A percentile compares a stretch with the other conserved stretches of the same genome.
Conservation (phyloP, 2,113 vertebrate genomes). For the Erpornis zantholeuca region DNA sequence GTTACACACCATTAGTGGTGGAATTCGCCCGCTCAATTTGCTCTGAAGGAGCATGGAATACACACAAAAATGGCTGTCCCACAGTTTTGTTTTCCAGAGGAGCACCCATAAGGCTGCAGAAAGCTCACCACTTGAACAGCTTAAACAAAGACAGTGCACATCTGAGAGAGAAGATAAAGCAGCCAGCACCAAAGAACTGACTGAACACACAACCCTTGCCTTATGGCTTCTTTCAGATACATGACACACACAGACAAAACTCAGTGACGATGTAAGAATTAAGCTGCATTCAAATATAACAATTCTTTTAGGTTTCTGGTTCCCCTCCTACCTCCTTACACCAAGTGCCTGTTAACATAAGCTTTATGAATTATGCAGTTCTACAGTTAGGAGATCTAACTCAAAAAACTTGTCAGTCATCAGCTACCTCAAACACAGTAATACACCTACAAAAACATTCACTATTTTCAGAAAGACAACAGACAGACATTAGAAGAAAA, state of each 20-base stretch:
- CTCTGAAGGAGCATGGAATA: neutral
- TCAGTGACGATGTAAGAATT: neutral
- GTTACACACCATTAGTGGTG: conserved; percentile 38
- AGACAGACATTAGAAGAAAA: neutral
- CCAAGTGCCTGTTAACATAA: neutral
- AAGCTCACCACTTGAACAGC: neutral
- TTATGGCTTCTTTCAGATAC: neutral
- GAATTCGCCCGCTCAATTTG: neutral
- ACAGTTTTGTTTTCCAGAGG: neutral
- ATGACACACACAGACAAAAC: neutral
- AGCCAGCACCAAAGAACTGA: neutral
- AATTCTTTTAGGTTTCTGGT: neutral
- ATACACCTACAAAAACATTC: neutral
- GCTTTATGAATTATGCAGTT: neutral
- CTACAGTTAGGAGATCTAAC: neutral
- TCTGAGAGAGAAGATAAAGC: neutral
- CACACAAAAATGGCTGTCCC: neutral
- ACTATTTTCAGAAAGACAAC: neutral
- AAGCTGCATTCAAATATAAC: neutral
- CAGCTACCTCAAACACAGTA: neutral
- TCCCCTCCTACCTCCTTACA: neutral
- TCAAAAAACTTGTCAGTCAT: neutral
- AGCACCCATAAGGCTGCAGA: neutral
- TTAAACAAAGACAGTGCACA: neutral
- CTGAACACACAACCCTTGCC: fast-evolving